A percentile compares a stretch with the other conserved stretches of the same genome.
These are phyloP conservation scores for Macrophya annulata DNA, from an alignment of 2,888 invertebrate species.

Conservation along the genomic window DNA sequence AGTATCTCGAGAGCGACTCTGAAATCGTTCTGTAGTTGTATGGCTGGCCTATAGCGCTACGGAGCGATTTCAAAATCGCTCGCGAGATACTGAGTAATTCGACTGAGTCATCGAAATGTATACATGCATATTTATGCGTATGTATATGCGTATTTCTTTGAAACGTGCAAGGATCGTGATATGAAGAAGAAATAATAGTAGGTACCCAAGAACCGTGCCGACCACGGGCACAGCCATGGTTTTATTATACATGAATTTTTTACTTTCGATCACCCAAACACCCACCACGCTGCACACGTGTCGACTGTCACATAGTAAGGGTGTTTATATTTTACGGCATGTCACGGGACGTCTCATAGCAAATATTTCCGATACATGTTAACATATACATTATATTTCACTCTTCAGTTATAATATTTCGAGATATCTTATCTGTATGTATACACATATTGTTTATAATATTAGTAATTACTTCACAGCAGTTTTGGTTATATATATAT, in stretches of 20 bases:
- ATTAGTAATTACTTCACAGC: slow-evolving; percentile 45
- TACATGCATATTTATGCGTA: not conserved
- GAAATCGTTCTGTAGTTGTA: no score
- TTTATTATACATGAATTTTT: not conserved
- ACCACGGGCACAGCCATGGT: not conserved
- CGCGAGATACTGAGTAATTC: no score
- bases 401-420: slow-evolving; percentile 17
- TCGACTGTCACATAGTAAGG: not conserved
- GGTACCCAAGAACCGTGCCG: not conserved
- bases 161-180: not conserved
- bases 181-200: not conserved
- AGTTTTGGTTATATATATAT: slow-evolving; percentile 18
- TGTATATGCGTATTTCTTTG: not conserved
- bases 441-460: not conserved
- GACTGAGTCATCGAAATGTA: no score
- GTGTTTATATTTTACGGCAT: not conserved
- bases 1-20: no score
- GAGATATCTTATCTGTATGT: not conserved
- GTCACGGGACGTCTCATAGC: not conserved
- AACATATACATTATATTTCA: slow-evolving; percentile 20
- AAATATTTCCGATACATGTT: slow-evolving; percentile 21
- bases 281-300: slow-evolving; percentile 7
- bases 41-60: no score
- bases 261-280: slow-evolving; percentile 6
- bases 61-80: no score